Percentiles rank a stretch among this genome's conserved stretches.
These are phyloP conservation scores for Ectropis grisescens DNA, from an alignment of 1,140 invertebrate genomes.

Conservation along the genomic window DNA sequence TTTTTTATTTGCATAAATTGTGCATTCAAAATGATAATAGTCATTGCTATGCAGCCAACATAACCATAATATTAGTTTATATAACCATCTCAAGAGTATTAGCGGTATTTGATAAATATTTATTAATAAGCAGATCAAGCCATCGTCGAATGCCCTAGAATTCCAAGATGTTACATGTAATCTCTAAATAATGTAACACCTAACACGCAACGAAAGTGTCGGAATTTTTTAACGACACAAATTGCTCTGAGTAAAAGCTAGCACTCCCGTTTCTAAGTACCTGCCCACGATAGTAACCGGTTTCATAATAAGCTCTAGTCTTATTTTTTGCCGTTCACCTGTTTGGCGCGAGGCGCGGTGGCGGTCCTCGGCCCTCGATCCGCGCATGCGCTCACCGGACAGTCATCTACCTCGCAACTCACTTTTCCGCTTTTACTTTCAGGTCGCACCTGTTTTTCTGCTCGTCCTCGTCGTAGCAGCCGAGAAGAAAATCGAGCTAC, in stretches of 20 bases:
- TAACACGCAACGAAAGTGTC: conserved; percentile 26
- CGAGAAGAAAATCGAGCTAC: conserved; percentile 63
- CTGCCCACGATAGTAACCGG: conserved; percentile 27
- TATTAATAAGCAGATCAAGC: no score
- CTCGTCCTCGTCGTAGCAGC: conserved; percentile 26
- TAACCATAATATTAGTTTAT: no score
- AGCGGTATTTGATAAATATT: no score
- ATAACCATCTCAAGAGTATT: no score
- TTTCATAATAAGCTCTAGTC: conserved; percentile 45
- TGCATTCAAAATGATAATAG: no score
- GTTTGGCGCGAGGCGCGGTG: conserved; percentile 25
- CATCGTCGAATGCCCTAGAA: no score
- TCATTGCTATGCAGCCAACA: no score
- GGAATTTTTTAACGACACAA: conserved; percentile 48
- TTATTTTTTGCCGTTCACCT: conserved; percentile 62
- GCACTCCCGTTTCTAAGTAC: conserved; percentile 42
- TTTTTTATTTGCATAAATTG: no score
- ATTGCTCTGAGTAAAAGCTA: conserved; percentile 62
- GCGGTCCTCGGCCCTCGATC: no score
- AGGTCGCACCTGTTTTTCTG: conserved; percentile 39
- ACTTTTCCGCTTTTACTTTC: conserved; percentile 50
- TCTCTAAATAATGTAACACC: background rate
- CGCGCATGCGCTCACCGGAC: conserved; percentile 5
- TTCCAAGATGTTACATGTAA: no score
- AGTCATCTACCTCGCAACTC: conserved; percentile 21